Percentiles rank a stretch among this genome's conserved stretches.
Evolutionary conservation across 2,113 vertebrate species (phyloP).

Genomic region (Chaetodon auriga): DNA sequence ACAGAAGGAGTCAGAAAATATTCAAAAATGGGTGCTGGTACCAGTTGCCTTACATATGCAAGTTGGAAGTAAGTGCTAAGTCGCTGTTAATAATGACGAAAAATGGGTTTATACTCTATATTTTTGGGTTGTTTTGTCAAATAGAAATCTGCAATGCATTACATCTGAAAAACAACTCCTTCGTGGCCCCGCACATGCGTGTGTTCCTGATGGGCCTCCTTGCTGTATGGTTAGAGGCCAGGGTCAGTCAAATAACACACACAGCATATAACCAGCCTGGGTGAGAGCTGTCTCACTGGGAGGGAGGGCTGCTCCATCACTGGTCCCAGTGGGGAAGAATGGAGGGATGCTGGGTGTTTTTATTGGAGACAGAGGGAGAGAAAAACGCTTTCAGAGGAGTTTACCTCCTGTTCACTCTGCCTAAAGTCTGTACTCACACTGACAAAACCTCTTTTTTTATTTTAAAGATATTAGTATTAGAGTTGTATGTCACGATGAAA

Average conservation of each 20-base stretch:
- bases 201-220: slow-evolving; percentile 61
- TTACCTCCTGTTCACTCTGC: background rate
- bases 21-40: background rate
- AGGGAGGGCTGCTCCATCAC: slow-evolving; percentile 66
- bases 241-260: slow-evolving; percentile 69
- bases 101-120: background rate
- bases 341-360: slow-evolving; percentile 65
- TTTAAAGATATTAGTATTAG: background rate
- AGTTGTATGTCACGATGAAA: background rate
- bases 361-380: slow-evolving; percentile 66
- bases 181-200: slow-evolving; percentile 42
- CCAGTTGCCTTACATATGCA: background rate
- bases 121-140: slow-evolving; percentile 1
- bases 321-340: slow-evolving; percentile 56
- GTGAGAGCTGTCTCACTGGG: slow-evolving; percentile 65
- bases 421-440: background rate
- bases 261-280: slow-evolving; percentile 53
- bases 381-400: slow-evolving; percentile 24
- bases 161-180: slow-evolving; percentile 52
- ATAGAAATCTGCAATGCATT: slow-evolving; percentile 35
- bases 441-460: background rate
- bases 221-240: slow-evolving; percentile 55
- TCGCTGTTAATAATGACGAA: background rate
- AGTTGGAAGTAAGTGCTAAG: background rate
- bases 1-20: background rate